These are phyloP conservation scores for Drosophila longiperda DNA, from an alignment of 2,888 invertebrate species.

Conservation along the genomic window DNA sequence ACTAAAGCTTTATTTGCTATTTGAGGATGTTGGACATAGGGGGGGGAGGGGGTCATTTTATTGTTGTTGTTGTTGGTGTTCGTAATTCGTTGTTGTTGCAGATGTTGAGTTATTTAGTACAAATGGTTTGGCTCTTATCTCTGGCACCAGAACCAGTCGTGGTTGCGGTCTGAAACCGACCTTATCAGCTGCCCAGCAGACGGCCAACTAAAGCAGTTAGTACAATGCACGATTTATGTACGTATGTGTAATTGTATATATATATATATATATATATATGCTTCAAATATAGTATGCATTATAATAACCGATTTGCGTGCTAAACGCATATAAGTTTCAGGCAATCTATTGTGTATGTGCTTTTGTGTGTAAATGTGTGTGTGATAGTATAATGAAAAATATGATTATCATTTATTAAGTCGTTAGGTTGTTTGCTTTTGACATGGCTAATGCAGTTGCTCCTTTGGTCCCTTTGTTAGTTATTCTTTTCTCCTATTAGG, in stretches of 20 bases:
- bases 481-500: constrained; percentile 30
- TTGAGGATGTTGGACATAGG: background rate
- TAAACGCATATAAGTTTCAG: constrained; percentile 61
- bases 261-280: background rate
- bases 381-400: constrained; percentile 57
- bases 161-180: constrained; percentile 26
- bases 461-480: constrained; percentile 10
- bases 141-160: constrained; percentile 23
- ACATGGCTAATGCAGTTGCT: constrained; percentile 39
- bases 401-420: constrained; percentile 68
- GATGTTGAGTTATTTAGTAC: constrained; percentile 65
- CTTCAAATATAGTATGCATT: constrained; percentile 43
- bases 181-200: constrained; percentile 51
- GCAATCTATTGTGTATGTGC: constrained; percentile 28
- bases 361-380: background rate
- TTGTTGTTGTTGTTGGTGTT: constrained; percentile 21
- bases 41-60: constrained; percentile 23
- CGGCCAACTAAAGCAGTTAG: constrained; percentile 51
- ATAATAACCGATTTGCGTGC: constrained; percentile 81
- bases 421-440: constrained; percentile 42
- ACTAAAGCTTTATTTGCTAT: constrained; percentile 71
- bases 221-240: constrained; percentile 33
- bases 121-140: constrained; percentile 69
- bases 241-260: constrained; percentile 11
- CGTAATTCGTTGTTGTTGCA: constrained; percentile 15